phyloP scores from a whole-genome alignment of 2,797 vertebrate species.

The Eutrigla gurnardus region DNA sequence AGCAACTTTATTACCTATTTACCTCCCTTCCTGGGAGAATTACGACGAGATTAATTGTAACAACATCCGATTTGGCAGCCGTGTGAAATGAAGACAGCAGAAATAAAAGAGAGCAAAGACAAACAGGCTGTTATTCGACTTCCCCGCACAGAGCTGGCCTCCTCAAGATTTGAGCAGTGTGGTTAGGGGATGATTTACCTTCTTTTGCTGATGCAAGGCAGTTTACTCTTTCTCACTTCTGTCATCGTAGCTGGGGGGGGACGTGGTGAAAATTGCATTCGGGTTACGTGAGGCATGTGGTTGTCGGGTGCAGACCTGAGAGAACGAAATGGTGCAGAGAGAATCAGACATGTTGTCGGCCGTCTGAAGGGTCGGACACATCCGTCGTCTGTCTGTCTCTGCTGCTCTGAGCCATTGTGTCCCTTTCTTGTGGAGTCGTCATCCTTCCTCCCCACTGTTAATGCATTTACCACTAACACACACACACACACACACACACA shows the following conservation, averaged over 20 bases:
- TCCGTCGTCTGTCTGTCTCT: conserved; percentile 51
- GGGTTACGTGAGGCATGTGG: conserved; percentile 31
- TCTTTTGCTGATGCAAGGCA: conserved; percentile 40
- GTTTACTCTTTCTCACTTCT: conserved; percentile 38
- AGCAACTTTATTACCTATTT: conserved; percentile 47
- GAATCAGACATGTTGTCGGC: conserved; percentile 29
- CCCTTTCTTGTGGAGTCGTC: conserved; percentile 38
- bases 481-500: conserved; percentile 21
- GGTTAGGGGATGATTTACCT: conserved; percentile 39
- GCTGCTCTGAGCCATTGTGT: conserved; percentile 48
- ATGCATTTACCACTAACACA: conserved; percentile 70
- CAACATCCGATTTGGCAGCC: conserved; percentile 24
- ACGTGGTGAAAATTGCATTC: conserved; percentile 14
- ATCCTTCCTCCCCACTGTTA: conserved; percentile 57
- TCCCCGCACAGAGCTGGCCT: conserved; percentile 31
- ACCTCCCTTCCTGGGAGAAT: conserved; percentile 7
- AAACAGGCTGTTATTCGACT: conserved; percentile 37
- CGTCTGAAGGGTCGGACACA: conserved; percentile 35
- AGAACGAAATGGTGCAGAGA: conserved; percentile 46
- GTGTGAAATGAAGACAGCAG: conserved; percentile 30
- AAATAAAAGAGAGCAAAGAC: conserved; percentile 39
- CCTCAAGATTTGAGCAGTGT: conserved; percentile 39
- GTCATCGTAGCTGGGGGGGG: not conserved
- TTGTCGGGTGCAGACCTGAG: conserved; percentile 14
- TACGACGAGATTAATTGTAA: conserved; percentile 23